Evolutionary conservation across 2,113 vertebrate genomes (phyloP).

Genomic region (Paramormyrops kingsleyae): DNA sequence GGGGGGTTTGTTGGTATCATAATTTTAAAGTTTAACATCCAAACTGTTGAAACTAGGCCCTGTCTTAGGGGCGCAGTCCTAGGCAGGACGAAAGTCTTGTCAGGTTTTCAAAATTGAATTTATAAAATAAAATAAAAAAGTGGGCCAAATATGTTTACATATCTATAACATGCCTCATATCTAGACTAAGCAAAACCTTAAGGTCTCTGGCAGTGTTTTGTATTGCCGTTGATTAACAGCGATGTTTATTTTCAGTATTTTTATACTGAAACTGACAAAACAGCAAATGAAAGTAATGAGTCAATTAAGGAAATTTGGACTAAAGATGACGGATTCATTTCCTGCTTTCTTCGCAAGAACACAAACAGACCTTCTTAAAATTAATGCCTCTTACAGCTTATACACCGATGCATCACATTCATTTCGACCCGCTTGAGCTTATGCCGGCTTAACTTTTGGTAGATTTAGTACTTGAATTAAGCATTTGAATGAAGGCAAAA

Average conservation of each 20-base stretch:
- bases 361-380: conserved; percentile 17
- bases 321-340: conserved; percentile 31
- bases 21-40: conserved; percentile 17
- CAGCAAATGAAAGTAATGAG: conserved; percentile 28
- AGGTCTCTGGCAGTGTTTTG: conserved; percentile 7
- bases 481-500: background rate
- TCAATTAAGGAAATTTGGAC: conserved; percentile 36
- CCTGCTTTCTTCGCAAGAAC: conserved; percentile 22
- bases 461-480: background rate
- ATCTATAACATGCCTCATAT: conserved; percentile 16
- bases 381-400: conserved; percentile 1
- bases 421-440: background rate
- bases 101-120: background rate
- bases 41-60: background rate
- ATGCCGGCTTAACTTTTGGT: background rate
- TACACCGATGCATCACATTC: background rate
- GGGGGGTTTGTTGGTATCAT: conserved; percentile 10
- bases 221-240: conserved; percentile 25
- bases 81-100: background rate
- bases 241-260: conserved; percentile 31
- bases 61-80: background rate
- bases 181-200: conserved; percentile 19
- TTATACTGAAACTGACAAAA: conserved; percentile 29
- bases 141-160: conserved; percentile 26
- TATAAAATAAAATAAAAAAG: background rate